Evolutionary conservation across 2,797 vertebrate genomes (phyloP), one percentile per base, ranked within the genome.

Genomic region (Cryptoprocta ferox): DNA sequence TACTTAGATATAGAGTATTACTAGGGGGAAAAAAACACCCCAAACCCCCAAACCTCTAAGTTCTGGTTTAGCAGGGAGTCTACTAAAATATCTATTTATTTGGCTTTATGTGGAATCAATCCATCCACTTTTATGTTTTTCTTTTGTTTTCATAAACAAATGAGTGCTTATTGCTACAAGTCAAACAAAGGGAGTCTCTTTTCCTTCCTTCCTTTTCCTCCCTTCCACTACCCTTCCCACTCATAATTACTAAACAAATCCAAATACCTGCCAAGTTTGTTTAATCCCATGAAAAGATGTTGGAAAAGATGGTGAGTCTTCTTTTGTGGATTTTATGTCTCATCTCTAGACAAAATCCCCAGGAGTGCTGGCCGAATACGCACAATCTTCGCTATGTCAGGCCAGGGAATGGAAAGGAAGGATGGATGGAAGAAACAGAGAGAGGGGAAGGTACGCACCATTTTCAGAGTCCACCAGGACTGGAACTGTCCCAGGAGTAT

Each of bases 91-190:
- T 8, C 21, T 13, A 32, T 21, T 87, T 65, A n/a, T 48, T 91
- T 89, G 75, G 84, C 56, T 70, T 89, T 73, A 39, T 63, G 10
- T 45, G n/a, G 39, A 56, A 45, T 73, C 50, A 96, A 14, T 35
- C 16, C 30, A 28, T 56, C 48, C 18, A n/a, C 5, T 30, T 92
- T 94, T 12, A 28, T 0, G 14, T 28, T 90, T 92, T 76, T 7
- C 50, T 70, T 73, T 92, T 63, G 4, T 84, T 81, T 75, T 75
- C 35, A 59, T 91, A 97, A 82, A 71, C 30, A 65, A 82, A 84
- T 32, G 15, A 56, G 13, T 30, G 5, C 21, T 80, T 83, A 83
- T 42, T 45, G 26, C 45, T 48, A 35, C 42, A n/a, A 78, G 35
- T 93, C 24, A 26, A 65, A 91, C 30, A 91, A 70, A 89, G 89